Base-by-base conservation (phyloP, 2,888 invertebrate genomes). In the Rhopalosiphum nymphaeae region DNA sequence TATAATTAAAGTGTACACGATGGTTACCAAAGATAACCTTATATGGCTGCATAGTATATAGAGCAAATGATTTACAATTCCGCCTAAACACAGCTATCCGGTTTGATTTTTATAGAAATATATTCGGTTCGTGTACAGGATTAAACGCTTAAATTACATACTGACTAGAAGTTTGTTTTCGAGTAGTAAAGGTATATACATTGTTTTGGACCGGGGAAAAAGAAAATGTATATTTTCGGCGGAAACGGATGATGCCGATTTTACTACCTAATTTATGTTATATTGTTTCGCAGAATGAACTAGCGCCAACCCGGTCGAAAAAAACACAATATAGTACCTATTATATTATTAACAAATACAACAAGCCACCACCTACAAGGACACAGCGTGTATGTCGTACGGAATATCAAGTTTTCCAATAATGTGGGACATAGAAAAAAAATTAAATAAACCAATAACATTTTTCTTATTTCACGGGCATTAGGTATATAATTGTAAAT, bases 401-500 rank as follows among this genome's bases (percentile, higher is more conserved):
- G 67, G 44, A 61, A 61, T 61, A 78, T 46, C 2, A 36, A 36
- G 91, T 84, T n/a, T 78, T 49, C 49, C 67, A 16, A 56, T 61
- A 53, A 89, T 67, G n/a, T 36, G 36, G 36, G 21, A 91, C 16
- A 42, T 53, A 49, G 67, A 78, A 78, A 85, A 56, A 36, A 56
- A 44, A 92, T 10, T n/a, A 46, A 16, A 67, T 21, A 49, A 61
- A 87, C 61, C 87, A 61, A 92, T 92, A 92, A 86, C n/a, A 86
- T 86, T 67, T 87, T 61, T 61, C 29, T 49, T 92, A 87, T 67
- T 87, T 92, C 61, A 88, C 49, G 67, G 36, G 67, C 42, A 44
- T 67, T n/a, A 53, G 53, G 53, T 53, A 16, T 53, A 16, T 56
- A 56, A 42, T 49, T 5, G 21, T 26, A 84, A 53, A 78, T 53